Evolutionary conservation across 1,140 invertebrate species (phyloP).

Genomic region (Agrilus planipennis): DNA sequence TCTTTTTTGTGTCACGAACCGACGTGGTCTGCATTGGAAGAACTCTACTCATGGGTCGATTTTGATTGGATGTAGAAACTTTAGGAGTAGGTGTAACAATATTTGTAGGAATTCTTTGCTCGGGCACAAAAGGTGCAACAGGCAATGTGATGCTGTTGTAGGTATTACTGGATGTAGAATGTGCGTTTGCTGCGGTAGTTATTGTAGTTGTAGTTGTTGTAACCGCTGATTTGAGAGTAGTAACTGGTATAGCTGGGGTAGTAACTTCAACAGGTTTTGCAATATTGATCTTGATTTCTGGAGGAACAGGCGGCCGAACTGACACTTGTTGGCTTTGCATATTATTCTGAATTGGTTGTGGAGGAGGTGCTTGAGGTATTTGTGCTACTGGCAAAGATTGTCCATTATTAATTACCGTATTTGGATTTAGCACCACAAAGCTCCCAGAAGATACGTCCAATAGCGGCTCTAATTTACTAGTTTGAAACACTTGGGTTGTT

Average conservation of each 20-base stretch:
- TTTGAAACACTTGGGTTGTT: slow-evolving; percentile 70
- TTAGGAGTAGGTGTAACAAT: slow-evolving; percentile 51
- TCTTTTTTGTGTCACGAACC: slow-evolving; percentile 22
- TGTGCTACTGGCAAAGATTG: slow-evolving; percentile 13
- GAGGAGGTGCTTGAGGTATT: slow-evolving; percentile 8
- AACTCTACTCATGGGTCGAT: slow-evolving; percentile 60
- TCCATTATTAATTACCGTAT: slow-evolving; percentile 25
- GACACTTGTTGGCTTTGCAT: slow-evolving; percentile 5
- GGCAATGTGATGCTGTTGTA: slow-evolving; percentile 43
- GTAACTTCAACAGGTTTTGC: background rate
- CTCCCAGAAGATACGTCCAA: slow-evolving; percentile 52
- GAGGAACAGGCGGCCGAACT: background rate
- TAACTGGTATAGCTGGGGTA: background rate
- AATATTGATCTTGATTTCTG: background rate
- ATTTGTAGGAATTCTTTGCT: slow-evolving; percentile 51
- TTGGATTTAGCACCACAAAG: slow-evolving; percentile 55
- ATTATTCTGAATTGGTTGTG: too few relatives aligned
- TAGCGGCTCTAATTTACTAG: slow-evolving; percentile 68
- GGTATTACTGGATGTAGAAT: slow-evolving; percentile 32
- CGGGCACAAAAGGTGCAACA: slow-evolving; percentile 41
- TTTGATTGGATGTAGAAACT: slow-evolving; percentile 32
- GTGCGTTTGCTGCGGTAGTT: slow-evolving; percentile 32
- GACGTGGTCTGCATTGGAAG: slow-evolving; percentile 51
- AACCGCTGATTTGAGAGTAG: background rate
- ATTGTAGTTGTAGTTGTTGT: slow-evolving; percentile 33